phyloP scores from a whole-genome alignment of 2,113 vertebrate genomes.

The Larimichthys crocea region DNA sequence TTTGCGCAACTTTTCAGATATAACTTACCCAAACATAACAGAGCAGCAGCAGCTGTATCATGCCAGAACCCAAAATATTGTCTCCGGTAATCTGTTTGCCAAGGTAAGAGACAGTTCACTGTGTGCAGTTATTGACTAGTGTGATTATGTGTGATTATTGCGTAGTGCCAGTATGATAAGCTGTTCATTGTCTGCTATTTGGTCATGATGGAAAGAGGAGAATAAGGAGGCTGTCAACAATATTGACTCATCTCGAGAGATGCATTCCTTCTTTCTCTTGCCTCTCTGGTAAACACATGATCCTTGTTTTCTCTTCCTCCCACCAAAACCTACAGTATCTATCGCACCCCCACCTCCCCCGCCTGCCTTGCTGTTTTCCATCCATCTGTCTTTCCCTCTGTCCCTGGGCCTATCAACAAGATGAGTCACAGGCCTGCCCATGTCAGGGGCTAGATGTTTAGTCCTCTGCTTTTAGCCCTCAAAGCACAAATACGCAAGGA shows the following conservation, averaged over 20 bases:
- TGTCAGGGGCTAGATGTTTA: slow-evolving; percentile 75
- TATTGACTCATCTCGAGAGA: slow-evolving; percentile 72
- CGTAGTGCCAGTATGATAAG: slow-evolving; percentile 46
- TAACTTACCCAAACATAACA: slow-evolving; percentile 21
- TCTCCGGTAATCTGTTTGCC: slow-evolving; percentile 17
- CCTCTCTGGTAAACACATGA: slow-evolving; percentile 72
- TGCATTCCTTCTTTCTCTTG: slow-evolving; percentile 65
- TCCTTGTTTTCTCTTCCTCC: slow-evolving; percentile 67
- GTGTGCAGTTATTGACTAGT: slow-evolving; percentile 42
- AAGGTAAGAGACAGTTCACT: slow-evolving; percentile 15
- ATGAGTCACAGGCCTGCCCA: slow-evolving; percentile 76
- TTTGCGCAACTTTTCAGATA: slow-evolving; percentile 42
- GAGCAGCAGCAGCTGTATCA: slow-evolving; percentile 28
- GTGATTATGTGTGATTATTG: slow-evolving; percentile 52
- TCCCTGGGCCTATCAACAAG: slow-evolving; percentile 72
- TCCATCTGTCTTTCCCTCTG: slow-evolving; percentile 63
- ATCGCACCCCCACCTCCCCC: slow-evolving; percentile 13
- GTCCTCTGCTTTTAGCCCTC: slow-evolving; percentile 64
- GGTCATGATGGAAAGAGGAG: slow-evolving; percentile 53
- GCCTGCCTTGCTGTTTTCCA: slow-evolving; percentile 60
- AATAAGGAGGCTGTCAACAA: slow-evolving; percentile 67
- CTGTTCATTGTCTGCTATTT: slow-evolving; percentile 57
- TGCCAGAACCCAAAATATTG: slow-evolving; percentile 30
- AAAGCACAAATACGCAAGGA: slow-evolving; percentile 50
- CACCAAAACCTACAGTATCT: slow-evolving; percentile 66